phyloP scores from a whole-genome alignment of 2,888 invertebrate species.

The Meloe dianella region DNA sequence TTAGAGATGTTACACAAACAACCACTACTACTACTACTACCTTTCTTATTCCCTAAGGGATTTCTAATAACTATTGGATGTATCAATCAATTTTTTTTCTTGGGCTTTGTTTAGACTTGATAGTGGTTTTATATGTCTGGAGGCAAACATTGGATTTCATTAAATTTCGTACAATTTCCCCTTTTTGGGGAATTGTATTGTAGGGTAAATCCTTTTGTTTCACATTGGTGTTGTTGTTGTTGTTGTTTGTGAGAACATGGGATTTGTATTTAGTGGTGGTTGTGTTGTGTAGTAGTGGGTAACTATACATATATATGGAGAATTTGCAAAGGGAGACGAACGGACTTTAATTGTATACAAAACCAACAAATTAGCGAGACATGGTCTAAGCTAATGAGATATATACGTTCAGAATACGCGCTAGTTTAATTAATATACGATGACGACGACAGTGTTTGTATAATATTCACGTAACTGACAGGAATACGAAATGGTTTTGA shows the following conservation, averaged over 20 bases:
- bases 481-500: too few relatives aligned
- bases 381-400: too few relatives aligned
- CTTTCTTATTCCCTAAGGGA: background rate
- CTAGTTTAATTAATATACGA: too few relatives aligned
- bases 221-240: too few relatives aligned
- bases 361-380: slow-evolving; percentile 51
- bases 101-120: too few relatives aligned
- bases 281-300: too few relatives aligned
- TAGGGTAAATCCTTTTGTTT: slow-evolving; percentile 40
- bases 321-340: too few relatives aligned
- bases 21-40: background rate
- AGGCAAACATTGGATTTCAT: slow-evolving; percentile 34
- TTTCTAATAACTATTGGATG: background rate
- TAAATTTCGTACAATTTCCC: background rate
- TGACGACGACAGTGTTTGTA: too few relatives aligned
- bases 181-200: slow-evolving; percentile 29
- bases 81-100: background rate
- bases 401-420: too few relatives aligned
- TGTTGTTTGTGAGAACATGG: background rate
- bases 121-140: slow-evolving; percentile 14
- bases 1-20: slow-evolving; percentile 24
- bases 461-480: too few relatives aligned
- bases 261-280: too few relatives aligned
- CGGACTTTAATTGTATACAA: slow-evolving; percentile 45
- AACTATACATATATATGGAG: too few relatives aligned